Evolutionary conservation across 2,888 invertebrate genomes (phyloP).

Genomic region (Ptychoptera contaminata): DNA sequence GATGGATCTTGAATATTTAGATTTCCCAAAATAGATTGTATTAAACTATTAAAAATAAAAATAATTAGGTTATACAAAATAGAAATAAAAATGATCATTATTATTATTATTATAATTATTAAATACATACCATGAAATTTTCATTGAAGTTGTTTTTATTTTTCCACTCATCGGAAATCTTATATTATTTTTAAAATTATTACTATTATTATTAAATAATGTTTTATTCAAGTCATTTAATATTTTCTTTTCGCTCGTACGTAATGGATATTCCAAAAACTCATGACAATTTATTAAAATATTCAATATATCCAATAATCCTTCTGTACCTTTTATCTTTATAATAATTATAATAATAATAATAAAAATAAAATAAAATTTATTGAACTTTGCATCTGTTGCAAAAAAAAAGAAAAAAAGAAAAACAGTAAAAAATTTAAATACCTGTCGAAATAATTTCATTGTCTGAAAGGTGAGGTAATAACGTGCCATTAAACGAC

Average conservation of each 20-base stretch:
- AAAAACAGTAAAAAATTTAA: neutral
- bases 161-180: slow-evolving; percentile 55
- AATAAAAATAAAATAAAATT: no score
- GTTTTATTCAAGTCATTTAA: slow-evolving; percentile 55
- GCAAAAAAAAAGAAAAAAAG: slow-evolving; percentile 1
- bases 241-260: slow-evolving; percentile 50
- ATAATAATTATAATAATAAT: no score
- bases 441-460: slow-evolving; percentile 46
- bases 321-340: slow-evolving; percentile 45
- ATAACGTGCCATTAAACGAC: slow-evolving; percentile 55
- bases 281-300: slow-evolving; percentile 47
- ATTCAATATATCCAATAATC: slow-evolving; percentile 36
- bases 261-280: slow-evolving; percentile 47
- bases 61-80: neutral
- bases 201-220: slow-evolving; percentile 23
- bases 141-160: slow-evolving; percentile 54
- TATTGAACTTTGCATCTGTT: no score
- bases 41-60: slow-evolving; percentile 35
- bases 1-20: slow-evolving; percentile 50
- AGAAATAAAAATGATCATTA: slow-evolving; percentile 3
- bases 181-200: slow-evolving; percentile 30
- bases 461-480: slow-evolving; percentile 58
- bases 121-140: slow-evolving; percentile 50
- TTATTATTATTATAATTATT: neutral
- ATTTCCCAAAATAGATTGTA: slow-evolving; percentile 59